Conservation (phyloP, 2,797 vertebrate genomes). For the Myotis planiceps region DNA sequence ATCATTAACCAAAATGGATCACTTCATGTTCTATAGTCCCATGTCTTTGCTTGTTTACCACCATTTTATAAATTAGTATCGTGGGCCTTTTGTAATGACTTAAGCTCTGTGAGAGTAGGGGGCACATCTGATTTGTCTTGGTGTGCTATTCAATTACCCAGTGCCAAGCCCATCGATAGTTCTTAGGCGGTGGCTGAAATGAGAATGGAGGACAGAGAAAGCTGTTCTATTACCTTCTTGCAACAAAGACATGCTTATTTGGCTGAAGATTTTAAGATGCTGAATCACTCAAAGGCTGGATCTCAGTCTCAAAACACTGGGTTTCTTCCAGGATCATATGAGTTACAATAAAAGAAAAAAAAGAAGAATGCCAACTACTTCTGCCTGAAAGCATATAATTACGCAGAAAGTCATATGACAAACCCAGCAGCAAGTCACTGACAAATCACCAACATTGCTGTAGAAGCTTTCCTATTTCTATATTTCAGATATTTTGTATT, state of each 20-base stretch:
- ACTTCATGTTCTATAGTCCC: neutral
- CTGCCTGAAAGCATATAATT: slow-evolving; percentile 45
- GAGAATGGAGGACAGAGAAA: neutral
- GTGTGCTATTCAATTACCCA: neutral
- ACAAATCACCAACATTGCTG: neutral
- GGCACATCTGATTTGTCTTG: neutral
- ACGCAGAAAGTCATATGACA: slow-evolving; percentile 63
- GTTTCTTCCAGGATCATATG: slow-evolving; percentile 60
- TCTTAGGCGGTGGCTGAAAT: neutral
- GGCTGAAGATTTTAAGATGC: slow-evolving; percentile 16
- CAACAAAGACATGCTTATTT: slow-evolving; percentile 60
- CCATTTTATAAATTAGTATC: neutral
- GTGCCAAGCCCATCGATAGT: neutral
- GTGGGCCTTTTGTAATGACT: neutral
- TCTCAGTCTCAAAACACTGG: slow-evolving; percentile 27
- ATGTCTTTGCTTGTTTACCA: neutral
- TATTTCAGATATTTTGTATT: slow-evolving; percentile 37
- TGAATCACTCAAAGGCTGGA: neutral
- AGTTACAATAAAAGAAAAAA: slow-evolving; percentile 13
- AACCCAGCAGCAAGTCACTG: neutral
- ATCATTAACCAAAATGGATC: neutral
- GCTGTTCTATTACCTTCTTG: neutral
- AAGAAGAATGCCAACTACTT: slow-evolving; percentile 52
- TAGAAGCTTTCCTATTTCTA: slow-evolving; percentile 40
- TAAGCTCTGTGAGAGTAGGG: neutral